A percentile compares a stretch with the other conserved stretches of the same genome.
Conservation (phyloP, 1,140 invertebrate species). For the Papilio polytes region DNA sequence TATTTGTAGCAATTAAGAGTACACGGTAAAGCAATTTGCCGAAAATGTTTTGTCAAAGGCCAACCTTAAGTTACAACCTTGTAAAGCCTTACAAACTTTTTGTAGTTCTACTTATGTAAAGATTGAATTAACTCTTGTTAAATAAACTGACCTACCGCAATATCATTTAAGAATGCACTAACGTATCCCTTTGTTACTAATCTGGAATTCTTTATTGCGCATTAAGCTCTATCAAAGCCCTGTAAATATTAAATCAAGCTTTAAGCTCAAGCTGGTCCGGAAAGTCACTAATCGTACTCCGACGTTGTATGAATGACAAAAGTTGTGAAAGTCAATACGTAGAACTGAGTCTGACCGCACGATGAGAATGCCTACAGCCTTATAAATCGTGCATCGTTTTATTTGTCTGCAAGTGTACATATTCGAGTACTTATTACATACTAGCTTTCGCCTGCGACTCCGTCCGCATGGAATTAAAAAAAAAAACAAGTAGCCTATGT, state of each 20-base stretch:
- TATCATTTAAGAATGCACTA: conserved; percentile 50
- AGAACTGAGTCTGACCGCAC: conserved; percentile 56
- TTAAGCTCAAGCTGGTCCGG: conserved; percentile 48
- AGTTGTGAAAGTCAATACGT: conserved; percentile 71
- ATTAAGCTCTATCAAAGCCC: conserved; percentile 46
- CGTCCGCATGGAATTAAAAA: no score
- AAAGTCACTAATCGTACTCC: conserved; percentile 36
- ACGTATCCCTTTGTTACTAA: conserved; percentile 58
- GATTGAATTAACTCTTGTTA: neutral
- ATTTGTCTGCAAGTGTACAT: neutral
- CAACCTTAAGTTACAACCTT: neutral
- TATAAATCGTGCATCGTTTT: conserved; percentile 37
- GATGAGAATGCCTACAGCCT: conserved; percentile 58
- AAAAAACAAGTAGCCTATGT: no score
- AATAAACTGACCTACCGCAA: neutral
- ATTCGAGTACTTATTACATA: neutral
- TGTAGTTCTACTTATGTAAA: no score
- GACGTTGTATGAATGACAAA: conserved; percentile 45
- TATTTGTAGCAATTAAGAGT: neutral
- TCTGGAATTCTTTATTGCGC: conserved; percentile 57
- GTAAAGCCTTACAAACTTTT: neutral
- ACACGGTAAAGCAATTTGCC: conserved; percentile 2
- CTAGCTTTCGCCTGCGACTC: no score
- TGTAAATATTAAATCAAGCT: conserved; percentile 42
- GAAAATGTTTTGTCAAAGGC: neutral